phyloP scores from a whole-genome alignment of 2,888 invertebrate species.

The Pachymerium ferrugineum region DNA sequence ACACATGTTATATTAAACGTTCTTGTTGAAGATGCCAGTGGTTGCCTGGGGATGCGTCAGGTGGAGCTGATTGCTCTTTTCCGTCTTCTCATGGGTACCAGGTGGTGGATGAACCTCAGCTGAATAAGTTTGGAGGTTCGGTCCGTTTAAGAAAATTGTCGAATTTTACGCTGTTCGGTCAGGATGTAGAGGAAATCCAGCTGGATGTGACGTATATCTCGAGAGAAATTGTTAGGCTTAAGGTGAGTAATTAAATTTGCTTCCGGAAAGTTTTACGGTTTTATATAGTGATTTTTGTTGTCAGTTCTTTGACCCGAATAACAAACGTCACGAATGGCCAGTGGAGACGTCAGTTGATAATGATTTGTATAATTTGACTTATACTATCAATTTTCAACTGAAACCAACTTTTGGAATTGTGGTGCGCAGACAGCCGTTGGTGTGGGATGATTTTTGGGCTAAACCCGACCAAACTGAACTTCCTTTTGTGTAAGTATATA shows the following conservation, averaged over 20 bases:
- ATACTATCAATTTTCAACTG: not conserved
- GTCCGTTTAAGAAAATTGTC: not conserved
- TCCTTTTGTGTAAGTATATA: slow-evolving; percentile 7
- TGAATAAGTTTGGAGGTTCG: not conserved
- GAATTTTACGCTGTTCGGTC: slow-evolving; percentile 29
- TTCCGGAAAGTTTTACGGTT: not conserved
- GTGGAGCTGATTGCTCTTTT: slow-evolving; percentile 33
- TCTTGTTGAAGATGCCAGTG: slow-evolving; percentile 32
- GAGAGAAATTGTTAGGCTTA: slow-evolving; percentile 31
- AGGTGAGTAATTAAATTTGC: slow-evolving; percentile 27
- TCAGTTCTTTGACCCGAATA: not conserved
- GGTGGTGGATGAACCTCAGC: not conserved
- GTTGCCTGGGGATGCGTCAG: not conserved
- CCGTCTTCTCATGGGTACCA: slow-evolving; percentile 34
- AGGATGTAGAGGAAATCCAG: slow-evolving; percentile 30
- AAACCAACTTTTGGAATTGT: slow-evolving; percentile 10
- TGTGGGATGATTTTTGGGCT: not conserved
- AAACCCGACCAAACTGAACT: not conserved
- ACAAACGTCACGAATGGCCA: slow-evolving; percentile 43
- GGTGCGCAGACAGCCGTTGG: not conserved
- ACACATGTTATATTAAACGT: not conserved
- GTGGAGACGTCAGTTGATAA: not conserved
- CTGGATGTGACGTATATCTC: slow-evolving; percentile 31
- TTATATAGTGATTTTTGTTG: not conserved
- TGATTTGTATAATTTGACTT: slow-evolving; percentile 1